phyloP scores from a whole-genome alignment of 2,113 vertebrate genomes.

The Elephas maximus region DNA sequence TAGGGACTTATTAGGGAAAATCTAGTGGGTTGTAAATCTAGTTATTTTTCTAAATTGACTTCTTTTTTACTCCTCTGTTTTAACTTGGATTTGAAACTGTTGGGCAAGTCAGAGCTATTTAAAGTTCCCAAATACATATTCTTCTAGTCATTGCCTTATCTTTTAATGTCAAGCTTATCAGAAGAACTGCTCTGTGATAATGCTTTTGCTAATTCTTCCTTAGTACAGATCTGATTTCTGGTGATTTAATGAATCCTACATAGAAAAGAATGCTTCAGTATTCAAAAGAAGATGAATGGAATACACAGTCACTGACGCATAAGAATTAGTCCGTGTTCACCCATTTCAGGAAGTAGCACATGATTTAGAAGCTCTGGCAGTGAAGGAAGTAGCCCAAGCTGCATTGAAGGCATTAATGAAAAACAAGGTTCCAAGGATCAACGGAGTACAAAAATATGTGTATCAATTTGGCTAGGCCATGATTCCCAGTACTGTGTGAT shows the following conservation, averaged over 20 bases:
- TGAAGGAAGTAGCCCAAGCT: no score
- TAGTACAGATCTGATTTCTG: constrained; percentile 42
- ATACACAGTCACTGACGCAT: no score
- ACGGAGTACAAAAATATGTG: no score
- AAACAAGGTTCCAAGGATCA: no score
- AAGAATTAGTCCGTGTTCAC: no score
- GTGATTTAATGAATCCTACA: neutral
- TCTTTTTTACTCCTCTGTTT: neutral
- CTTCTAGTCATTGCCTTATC: neutral
- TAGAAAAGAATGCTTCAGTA: neutral
- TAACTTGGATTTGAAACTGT: neutral
- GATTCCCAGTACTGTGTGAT: no score
- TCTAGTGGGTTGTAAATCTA: neutral
- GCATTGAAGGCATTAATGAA: no score
- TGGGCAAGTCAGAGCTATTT: constrained; percentile 28
- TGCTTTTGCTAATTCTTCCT: constrained; percentile 49
- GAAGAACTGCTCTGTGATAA: neutral
- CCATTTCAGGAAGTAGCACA: no score
- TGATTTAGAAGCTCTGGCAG: no score
- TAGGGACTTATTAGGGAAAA: neutral
- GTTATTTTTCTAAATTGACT: neutral
- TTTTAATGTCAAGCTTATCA: constrained; percentile 6
- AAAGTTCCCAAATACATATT: neutral
- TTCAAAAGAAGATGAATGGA: no score
- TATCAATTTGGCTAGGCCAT: no score